Percentiles rank a stretch among this genome's conserved stretches.
These are phyloP conservation scores for Cataglyphis albicans DNA, from an alignment of 2,888 invertebrate species.

Conservation along the genomic window DNA sequence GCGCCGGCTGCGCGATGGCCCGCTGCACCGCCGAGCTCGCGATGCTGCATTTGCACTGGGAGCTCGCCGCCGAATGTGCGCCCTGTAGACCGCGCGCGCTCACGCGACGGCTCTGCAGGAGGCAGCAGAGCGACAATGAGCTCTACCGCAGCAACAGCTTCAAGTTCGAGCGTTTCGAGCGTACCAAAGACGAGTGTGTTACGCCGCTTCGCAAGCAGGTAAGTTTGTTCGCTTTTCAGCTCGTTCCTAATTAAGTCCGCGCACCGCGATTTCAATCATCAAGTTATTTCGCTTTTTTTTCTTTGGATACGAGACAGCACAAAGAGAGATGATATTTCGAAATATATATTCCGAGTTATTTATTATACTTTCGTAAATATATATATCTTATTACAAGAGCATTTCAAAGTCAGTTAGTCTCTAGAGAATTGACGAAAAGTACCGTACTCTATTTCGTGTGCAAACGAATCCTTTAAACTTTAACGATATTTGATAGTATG, in stretches of 20 bases:
- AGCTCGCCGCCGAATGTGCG: slow-evolving; percentile 87
- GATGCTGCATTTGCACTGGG: slow-evolving; percentile 87
- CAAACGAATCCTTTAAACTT: slow-evolving; percentile 36
- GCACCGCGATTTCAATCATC: neutral
- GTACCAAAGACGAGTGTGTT: slow-evolving; percentile 89
- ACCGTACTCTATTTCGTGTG: slow-evolving; percentile 4
- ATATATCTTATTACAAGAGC: slow-evolving; percentile 20
- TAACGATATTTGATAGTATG: neutral
- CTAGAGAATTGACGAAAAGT: slow-evolving; percentile 9
- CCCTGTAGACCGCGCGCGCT: slow-evolving; percentile 88
- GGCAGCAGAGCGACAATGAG: slow-evolving; percentile 92
- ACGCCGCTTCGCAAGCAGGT: slow-evolving; percentile 90
- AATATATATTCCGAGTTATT: neutral
- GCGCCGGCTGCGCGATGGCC: slow-evolving; percentile 84
- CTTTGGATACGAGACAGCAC: neutral
- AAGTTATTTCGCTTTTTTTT: neutral
- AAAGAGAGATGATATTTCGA: neutral
- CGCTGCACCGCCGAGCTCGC: slow-evolving; percentile 84
- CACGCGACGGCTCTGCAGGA: slow-evolving; percentile 91
- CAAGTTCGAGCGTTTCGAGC: slow-evolving; percentile 94
- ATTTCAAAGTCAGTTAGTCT: slow-evolving; percentile 7
- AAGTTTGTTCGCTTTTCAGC: slow-evolving; percentile 40
- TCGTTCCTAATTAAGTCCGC: slow-evolving; percentile 16
- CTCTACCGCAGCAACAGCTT: slow-evolving; percentile 95
- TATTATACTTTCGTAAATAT: slow-evolving; percentile 3